Conservation (phyloP, 2,113 vertebrate genomes). For the Cyanoramphus novaezelandiae region DNA sequence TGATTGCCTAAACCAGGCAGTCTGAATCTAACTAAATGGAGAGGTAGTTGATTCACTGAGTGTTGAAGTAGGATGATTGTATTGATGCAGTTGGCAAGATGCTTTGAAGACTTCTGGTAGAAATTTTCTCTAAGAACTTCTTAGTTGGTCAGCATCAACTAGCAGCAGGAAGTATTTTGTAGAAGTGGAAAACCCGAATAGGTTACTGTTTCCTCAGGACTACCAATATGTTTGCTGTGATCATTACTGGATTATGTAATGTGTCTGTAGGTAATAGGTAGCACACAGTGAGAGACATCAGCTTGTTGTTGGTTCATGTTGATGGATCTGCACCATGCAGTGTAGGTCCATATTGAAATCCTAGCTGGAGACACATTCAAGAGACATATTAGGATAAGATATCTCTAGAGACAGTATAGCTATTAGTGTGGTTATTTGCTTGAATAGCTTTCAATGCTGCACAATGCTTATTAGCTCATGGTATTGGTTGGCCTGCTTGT, state of each 20-base stretch:
- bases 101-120: neutral
- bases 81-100: neutral
- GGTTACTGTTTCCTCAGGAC: neutral
- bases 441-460: neutral
- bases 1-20: neutral
- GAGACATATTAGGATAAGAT: neutral
- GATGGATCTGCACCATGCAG: neutral
- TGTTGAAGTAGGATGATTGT: neutral
- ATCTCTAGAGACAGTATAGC: neutral
- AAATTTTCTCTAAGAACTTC: neutral
- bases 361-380: neutral
- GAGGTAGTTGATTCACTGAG: neutral
- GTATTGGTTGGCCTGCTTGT: neutral
- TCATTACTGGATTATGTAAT: neutral
- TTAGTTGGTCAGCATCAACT: neutral
- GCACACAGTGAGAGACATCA: neutral
- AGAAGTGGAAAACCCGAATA: neutral
- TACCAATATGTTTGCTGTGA: neutral
- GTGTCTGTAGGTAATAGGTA: neutral
- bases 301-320: neutral
- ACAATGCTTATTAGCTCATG: neutral
- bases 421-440: neutral
- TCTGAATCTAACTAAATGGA: neutral
- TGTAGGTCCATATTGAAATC: neutral
- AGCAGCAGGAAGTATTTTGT: neutral